These are phyloP conservation scores for Phengaris arion DNA, from an alignment of 2,888 invertebrate genomes.

Conservation along the genomic window DNA sequence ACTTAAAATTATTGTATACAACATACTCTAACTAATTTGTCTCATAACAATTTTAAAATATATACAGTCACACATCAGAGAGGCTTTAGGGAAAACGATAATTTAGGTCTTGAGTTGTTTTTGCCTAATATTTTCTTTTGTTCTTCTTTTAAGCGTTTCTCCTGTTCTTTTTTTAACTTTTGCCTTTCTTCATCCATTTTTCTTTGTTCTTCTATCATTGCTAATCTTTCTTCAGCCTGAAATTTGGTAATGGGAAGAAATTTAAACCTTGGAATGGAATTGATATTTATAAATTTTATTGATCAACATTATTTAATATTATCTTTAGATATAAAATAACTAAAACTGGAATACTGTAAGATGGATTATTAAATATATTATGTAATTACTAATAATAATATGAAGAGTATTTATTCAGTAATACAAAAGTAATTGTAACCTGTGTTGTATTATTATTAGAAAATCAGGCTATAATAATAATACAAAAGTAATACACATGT, in stretches of 20 bases:
- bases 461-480: not conserved
- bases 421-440: not conserved
- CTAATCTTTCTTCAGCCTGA: slow-evolving; percentile 97
- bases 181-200: slow-evolving; percentile 97
- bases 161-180: slow-evolving; percentile 94
- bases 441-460: not conserved
- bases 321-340: too few relatives aligned
- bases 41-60: slow-evolving; percentile 27
- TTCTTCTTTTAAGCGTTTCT: slow-evolving; percentile 94
- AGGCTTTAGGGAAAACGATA: slow-evolving; percentile 94
- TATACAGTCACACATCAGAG: slow-evolving; percentile 57
- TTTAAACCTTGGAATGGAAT: too few relatives aligned
- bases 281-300: too few relatives aligned
- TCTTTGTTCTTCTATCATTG: slow-evolving; percentile 97
- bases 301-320: too few relatives aligned
- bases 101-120: slow-evolving; percentile 96
- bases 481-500: not conserved
- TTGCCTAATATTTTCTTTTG: slow-evolving; percentile 98
- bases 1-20: slow-evolving; percentile 8
- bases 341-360: too few relatives aligned
- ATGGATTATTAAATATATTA: not conserved
- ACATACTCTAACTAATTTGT: slow-evolving; percentile 20
- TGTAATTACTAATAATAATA: slow-evolving; percentile 23
- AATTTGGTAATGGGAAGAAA: slow-evolving; percentile 33
- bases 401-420: not conserved